A percentile compares a stretch with the other conserved stretches of the same genome.
Evolutionary conservation across 1,140 invertebrate genomes (phyloP).

Genomic region (Caerostris darwini): DNA sequence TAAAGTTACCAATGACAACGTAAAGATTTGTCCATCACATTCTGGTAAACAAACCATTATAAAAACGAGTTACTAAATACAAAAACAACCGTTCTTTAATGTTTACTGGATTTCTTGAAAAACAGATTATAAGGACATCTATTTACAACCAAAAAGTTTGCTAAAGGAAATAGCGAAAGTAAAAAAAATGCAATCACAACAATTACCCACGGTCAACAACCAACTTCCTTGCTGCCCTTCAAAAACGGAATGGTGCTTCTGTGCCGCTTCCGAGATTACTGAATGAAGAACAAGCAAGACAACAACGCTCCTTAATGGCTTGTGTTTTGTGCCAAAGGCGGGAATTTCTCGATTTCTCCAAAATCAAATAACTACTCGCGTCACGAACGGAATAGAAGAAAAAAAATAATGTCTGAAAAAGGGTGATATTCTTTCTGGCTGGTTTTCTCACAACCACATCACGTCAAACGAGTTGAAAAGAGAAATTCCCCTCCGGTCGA

Average conservation of each 20-base stretch:
- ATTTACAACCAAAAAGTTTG: no score
- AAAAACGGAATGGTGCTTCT: background rate
- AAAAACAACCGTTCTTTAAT: no score
- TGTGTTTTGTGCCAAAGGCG: background rate
- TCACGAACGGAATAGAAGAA: background rate
- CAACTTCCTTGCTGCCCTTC: background rate
- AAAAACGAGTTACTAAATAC: no score
- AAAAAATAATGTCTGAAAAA: background rate
- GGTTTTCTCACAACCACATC: background rate
- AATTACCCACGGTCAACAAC: conserved; percentile 11
- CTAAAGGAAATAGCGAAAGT: no score
- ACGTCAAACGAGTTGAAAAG: background rate
- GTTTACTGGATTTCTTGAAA: no score
- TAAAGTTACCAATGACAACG: no score
- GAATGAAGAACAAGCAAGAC: background rate
- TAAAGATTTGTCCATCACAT: no score
- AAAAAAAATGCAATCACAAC: background rate
- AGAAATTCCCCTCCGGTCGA: background rate
- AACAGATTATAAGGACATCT: no score
- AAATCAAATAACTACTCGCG: background rate
- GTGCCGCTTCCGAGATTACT: background rate
- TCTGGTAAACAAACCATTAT: no score
- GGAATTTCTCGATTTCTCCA: background rate
- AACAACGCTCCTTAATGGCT: background rate
- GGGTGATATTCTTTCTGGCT: background rate